phyloP scores from a whole-genome alignment of 2,797 vertebrate genomes.

The Triplophysa yarkandensis region DNA sequence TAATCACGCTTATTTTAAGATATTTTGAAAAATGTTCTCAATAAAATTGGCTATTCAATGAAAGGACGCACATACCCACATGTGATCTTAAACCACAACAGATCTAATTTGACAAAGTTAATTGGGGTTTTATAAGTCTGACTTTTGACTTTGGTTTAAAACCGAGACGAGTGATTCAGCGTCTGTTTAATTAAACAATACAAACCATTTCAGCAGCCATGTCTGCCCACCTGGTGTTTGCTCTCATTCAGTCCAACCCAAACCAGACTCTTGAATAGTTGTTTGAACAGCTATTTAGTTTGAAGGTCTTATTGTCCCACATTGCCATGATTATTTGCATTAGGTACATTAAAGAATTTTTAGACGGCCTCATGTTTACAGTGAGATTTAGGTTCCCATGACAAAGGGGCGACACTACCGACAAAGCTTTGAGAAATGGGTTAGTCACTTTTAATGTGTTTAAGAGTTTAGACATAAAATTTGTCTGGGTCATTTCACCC shows the following conservation, averaged over 20 bases:
- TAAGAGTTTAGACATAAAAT: conserved; percentile 1
- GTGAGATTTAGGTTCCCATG: neutral
- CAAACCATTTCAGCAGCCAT: neutral
- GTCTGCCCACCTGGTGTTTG: neutral
- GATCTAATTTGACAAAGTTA: neutral
- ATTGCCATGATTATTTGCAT: neutral
- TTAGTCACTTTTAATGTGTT: neutral
- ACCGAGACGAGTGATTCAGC: neutral
- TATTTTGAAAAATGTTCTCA: too few relatives aligned
- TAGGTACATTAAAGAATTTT: neutral
- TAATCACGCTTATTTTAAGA: too few relatives aligned
- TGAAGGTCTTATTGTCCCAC: neutral
- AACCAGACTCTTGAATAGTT: neutral
- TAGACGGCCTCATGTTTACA: neutral
- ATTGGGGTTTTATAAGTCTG: neutral
- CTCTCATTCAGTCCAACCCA: neutral
- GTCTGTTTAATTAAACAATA: neutral
- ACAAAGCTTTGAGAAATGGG: neutral
- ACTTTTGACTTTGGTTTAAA: neutral
- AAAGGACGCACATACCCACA: too few relatives aligned
- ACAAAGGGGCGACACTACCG: conserved; percentile 1
- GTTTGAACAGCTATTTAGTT: too few relatives aligned
- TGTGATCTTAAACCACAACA: neutral
- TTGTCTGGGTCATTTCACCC: neutral
- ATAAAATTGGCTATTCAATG: too few relatives aligned